Evolutionary conservation across 2,888 invertebrate genomes (phyloP), one percentile per base, ranked within the genome.

Genomic region (Camptogramma bilineatum): DNA sequence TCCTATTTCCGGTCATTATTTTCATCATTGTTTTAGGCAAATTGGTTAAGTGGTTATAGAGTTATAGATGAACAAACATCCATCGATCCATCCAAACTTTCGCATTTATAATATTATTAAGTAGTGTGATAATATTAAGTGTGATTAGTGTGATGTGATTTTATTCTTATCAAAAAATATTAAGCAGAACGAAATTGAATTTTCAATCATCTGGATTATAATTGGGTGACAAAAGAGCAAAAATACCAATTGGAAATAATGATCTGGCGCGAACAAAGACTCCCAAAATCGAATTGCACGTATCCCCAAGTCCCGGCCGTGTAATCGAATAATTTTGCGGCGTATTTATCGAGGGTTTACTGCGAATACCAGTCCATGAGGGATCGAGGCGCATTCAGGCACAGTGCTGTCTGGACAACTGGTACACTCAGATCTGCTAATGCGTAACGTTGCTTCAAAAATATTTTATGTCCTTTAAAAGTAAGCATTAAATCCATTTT

Each of bases 321-420:
- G 68, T 73, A 70, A 71, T 72, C 71, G 68, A 75, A 73, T 70
- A 71, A 73, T 73, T 67, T 71, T 73, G 70, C 62, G 66, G 69
- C 63, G 65, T 74, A 73, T 74, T 72, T 75, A 73, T 75, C 71
- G 69, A 63, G 55, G 69, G 71, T 69, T 72, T 72, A 72, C 72
- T 67, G 69, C 67, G 69, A 66, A 67, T 53, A 64, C 67, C 61
- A 62, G 69, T 46, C 69, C 74, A 71, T 73, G 69, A 73, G 73
- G 74, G 76, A 72, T 78, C 73, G 64, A 52, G 72, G 68, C 69
- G 62, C 28, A 66, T 54, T 52, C 44, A 28, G 28, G n/a, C 51
- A 66, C 61, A 66, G 66, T 55, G 58, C 17, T 34, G 10, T 31
- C 16, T 24, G n/a, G 34, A 52, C 34, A 58, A 21, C 44, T 13